Evolutionary conservation across 1,140 invertebrate species (phyloP).

Genomic region (Drosophila eugracilis): DNA sequence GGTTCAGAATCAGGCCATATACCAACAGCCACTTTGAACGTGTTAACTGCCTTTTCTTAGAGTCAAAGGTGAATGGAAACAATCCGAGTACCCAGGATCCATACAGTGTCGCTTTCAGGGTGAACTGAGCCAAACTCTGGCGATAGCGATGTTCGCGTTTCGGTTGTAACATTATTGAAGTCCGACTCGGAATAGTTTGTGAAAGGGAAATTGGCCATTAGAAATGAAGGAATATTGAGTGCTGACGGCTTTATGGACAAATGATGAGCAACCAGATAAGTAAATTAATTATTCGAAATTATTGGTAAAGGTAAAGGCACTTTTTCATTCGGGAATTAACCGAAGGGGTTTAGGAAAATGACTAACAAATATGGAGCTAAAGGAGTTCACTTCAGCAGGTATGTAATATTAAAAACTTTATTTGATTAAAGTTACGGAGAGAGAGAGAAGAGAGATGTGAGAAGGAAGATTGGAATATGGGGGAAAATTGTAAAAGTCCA

Average conservation of each 20-base stretch:
- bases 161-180: slow-evolving; percentile 35
- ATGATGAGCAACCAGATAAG: background rate
- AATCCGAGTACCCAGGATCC: slow-evolving; percentile 53
- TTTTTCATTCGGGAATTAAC: background rate
- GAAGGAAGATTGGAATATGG: background rate
- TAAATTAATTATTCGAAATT: background rate
- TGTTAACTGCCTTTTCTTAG: slow-evolving; percentile 20
- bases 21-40: slow-evolving; percentile 52
- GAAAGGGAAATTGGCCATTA: background rate
- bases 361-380: too few relatives aligned
- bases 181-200: slow-evolving; percentile 1
- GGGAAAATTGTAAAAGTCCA: too few relatives aligned
- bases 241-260: background rate
- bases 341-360: too few relatives aligned
- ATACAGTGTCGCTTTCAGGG: slow-evolving; percentile 33
- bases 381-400: too few relatives aligned
- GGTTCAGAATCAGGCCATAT: slow-evolving; percentile 51
- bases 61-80: slow-evolving; percentile 51
- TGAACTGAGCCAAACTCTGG: slow-evolving; percentile 32
- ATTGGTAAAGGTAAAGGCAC: background rate
- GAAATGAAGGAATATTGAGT: background rate
- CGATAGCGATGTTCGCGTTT: slow-evolving; percentile 19
- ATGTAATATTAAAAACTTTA: too few relatives aligned
- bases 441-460: background rate
- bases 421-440: too few relatives aligned